Evolutionary conservation across 2,797 vertebrate species (phyloP).

Genomic region (Gymnothorax reevesii): DNA sequence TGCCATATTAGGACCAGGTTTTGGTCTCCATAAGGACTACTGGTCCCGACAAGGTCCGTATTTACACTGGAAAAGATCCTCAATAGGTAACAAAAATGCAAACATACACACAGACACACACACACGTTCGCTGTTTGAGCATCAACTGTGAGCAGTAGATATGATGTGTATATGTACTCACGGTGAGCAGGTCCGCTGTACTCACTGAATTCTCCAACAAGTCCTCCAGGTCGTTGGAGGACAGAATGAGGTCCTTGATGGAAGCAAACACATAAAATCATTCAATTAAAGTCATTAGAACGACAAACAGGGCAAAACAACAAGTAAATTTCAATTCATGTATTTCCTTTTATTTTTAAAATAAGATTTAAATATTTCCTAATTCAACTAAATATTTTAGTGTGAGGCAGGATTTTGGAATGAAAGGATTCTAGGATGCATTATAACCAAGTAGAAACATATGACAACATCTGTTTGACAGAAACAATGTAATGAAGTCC

Average conservation of each 20-base stretch:
- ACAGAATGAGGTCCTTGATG: conserved; percentile 61
- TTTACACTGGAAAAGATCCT: no score
- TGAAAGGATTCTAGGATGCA: not conserved
- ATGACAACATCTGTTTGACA: no score
- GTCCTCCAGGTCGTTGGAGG: conserved; percentile 73
- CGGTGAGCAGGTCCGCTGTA: conserved; percentile 42
- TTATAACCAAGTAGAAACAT: not conserved
- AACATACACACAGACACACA: no score
- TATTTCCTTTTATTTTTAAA: not conserved
- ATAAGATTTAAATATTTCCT: not conserved
- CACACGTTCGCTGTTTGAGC: not conserved
- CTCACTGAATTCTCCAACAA: conserved; percentile 53
- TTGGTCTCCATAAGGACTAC: no score
- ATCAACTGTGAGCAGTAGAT: not conserved
- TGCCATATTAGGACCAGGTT: no score
- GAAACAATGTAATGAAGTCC: no score
- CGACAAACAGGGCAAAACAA: conserved; percentile 22
- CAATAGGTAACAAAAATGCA: no score
- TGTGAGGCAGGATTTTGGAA: not conserved
- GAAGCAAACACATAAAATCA: conserved; percentile 33
- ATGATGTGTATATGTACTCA: conserved; percentile 52
- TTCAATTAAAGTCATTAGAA: conserved; percentile 7
- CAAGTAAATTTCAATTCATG: not conserved
- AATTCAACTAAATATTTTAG: not conserved
- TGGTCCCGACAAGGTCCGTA: no score